Percentiles rank a stretch among this genome's conserved stretches.
phyloP scores from a whole-genome alignment of 2,888 invertebrate genomes.

The Xylota sylvarum region DNA sequence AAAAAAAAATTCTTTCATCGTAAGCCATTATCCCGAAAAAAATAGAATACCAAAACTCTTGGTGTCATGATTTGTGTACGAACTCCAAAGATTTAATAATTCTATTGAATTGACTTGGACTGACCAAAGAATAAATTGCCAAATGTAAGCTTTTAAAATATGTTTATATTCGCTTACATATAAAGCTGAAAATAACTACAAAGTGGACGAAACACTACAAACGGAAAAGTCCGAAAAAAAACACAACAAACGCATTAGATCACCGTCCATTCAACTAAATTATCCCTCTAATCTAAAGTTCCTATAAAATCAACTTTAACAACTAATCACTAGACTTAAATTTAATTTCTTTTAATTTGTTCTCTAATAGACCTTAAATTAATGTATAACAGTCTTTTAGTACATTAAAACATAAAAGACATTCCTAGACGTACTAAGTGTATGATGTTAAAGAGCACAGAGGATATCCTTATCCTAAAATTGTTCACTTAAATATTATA shows the following conservation, averaged over 20 bases:
- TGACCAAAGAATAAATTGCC: too few relatives aligned
- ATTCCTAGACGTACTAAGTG: slow-evolving; percentile 69
- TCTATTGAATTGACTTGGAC: too few relatives aligned
- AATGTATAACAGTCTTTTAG: slow-evolving; percentile 84
- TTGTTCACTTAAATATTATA: not conserved
- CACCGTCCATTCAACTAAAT: slow-evolving; percentile 65
- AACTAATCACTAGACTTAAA: slow-evolving; percentile 72
- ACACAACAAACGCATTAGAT: slow-evolving; percentile 3
- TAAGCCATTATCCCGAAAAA: too few relatives aligned
- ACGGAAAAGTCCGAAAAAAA: not conserved
- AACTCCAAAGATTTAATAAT: too few relatives aligned
- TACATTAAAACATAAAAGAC: slow-evolving; percentile 81
- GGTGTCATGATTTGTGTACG: too few relatives aligned
- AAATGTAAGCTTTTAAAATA: not conserved
- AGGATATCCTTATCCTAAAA: slow-evolving; percentile 29
- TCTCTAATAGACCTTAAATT: slow-evolving; percentile 75
- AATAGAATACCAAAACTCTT: too few relatives aligned
- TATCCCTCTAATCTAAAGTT: slow-evolving; percentile 53
- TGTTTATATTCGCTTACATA: not conserved
- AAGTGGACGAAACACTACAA: not conserved
- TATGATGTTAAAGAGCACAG: slow-evolving; percentile 49
- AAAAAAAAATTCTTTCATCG: too few relatives aligned
- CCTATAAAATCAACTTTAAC: slow-evolving; percentile 74
- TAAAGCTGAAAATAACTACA: slow-evolving; percentile 15
- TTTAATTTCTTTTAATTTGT: slow-evolving; percentile 27